Conservation (phyloP, 2,113 vertebrate genomes). For the Anoura caudifer region DNA sequence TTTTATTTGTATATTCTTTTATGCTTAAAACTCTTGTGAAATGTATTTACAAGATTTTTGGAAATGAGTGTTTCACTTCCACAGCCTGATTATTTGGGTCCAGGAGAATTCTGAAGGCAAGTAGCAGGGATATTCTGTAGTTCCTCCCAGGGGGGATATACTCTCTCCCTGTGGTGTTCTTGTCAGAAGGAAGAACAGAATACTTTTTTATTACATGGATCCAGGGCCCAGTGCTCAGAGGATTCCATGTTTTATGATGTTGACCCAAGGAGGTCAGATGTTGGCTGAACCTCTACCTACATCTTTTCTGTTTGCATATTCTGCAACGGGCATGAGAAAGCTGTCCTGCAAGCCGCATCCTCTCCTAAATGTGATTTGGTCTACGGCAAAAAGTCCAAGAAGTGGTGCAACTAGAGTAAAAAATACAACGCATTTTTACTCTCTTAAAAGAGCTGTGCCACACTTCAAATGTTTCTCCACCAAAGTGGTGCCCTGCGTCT, state of each 20-base stretch:
- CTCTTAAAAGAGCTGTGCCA: not conserved
- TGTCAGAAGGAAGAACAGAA: not conserved
- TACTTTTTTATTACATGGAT: not conserved
- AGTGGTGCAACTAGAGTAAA: slow-evolving; percentile 8
- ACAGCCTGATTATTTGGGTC: not conserved
- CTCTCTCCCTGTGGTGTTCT: not conserved
- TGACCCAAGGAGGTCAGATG: not conserved
- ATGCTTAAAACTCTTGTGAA: slow-evolving; percentile 1
- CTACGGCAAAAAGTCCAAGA: not conserved
- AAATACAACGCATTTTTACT: not conserved
- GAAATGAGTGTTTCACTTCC: not conserved
- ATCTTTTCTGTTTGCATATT: not conserved
- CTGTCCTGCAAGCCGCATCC: not conserved
- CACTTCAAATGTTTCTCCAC: not conserved
- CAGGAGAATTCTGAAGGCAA: not conserved
- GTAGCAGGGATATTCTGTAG: not conserved
- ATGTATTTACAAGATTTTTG: slow-evolving; percentile 2
- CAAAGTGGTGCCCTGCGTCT: not conserved
- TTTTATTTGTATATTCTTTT: not conserved
- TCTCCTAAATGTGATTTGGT: slow-evolving; percentile 28
- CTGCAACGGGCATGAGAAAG: not conserved
- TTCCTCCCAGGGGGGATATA: not conserved
- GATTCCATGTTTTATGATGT: not conserved
- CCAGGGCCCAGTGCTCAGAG: not conserved
- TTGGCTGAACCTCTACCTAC: not conserved